Base-by-base conservation (phyloP, 2,113 vertebrate genomes). In the Connochaetes taurinus region DNA sequence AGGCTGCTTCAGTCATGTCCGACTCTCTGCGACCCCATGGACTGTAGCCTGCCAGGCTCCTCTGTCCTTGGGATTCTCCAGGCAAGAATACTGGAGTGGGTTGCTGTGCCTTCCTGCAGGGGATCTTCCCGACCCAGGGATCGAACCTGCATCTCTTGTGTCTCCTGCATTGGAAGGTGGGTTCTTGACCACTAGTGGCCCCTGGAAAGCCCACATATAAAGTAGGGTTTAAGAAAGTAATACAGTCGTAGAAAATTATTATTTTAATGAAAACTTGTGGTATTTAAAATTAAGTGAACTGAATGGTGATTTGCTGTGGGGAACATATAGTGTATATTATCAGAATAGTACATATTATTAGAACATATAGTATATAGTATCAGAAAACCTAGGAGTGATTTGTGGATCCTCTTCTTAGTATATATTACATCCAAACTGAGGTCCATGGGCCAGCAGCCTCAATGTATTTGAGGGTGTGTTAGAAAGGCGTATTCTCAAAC, bases 1-100 rank as follows among this genome's bases (percentile, higher is more conserved):
- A 71, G 40, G 67, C 12, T 23, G n/a, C n/a, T 71, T 71, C 19
- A 71, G 9, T 23, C 0, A 0, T 40, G n/a, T 71, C 67, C 0
- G 2, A 71, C 67, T 36, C 67, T 71, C 67, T 40, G 67, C 1
- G 0, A 71, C 67, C 10, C 67, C n/a, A 12, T 12, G n/a, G 19
- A 71, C n/a, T 23, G n/a, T 71, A 71, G 67, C 67, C n/a, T 12
- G 19, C 67, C 67, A 71, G n/a, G 10, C 67, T 71, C 67, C 67
- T 40, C 67, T 71, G n/a, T 23, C 10, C 67, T 23, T 71, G 67
- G n/a, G 67, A 71, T 71, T 23, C 19, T 71, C 67, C 67, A 71
- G 67, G 67, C 67, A 71, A 71, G 19, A 71, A 40, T 12, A 71
- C 67, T 71, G 67, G 67, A 40, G 67, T 71, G 67, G 19, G 10